Evolutionary conservation across 37 sponge, comb jelly and placozoan species (phyloP).

Genomic region (Eunapius fragilis): DNA sequence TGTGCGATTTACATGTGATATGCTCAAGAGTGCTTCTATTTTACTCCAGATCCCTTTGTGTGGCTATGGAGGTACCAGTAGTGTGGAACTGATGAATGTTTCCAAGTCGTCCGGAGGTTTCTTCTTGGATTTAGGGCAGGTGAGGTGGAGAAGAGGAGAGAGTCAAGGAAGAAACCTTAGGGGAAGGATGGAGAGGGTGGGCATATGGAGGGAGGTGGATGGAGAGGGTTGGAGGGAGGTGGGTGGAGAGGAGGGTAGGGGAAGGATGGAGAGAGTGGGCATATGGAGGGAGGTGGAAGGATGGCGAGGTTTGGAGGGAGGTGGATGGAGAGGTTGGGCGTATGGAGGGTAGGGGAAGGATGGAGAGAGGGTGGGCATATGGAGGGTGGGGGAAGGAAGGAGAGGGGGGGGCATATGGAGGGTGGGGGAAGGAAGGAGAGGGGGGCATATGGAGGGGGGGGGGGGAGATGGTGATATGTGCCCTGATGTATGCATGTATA

Average conservation of each 20-base stretch:
- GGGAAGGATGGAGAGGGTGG: background rate
- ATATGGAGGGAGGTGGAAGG: background rate
- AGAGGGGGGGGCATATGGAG: too few species aligned
- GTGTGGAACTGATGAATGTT: conserved; percentile 29
- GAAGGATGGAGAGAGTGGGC: background rate
- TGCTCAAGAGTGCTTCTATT: too few species aligned
- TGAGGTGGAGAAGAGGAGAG: background rate
- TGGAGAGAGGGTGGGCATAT: too few species aligned
- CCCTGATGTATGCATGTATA: too few species aligned
- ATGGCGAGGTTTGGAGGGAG: background rate
- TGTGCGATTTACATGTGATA: too few species aligned
- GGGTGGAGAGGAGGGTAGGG: too few species aligned
- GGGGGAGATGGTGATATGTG: too few species aligned
- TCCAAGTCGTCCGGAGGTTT: background rate
- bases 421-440: too few species aligned
- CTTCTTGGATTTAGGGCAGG: conserved; percentile 39
- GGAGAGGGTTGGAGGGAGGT: background rate
- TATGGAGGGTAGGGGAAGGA: too few species aligned
- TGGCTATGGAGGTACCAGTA: conserved; percentile 64
- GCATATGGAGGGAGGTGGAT: background rate
- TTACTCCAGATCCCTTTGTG: conserved; percentile 46
- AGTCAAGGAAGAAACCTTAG: too few species aligned
- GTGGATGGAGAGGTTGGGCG: background rate
- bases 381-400: too few species aligned
- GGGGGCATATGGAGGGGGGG: too few species aligned